These are phyloP conservation scores for Sclerurus mexicanus DNA, from an alignment of 2,113 vertebrate genomes.

Conservation along the genomic window DNA sequence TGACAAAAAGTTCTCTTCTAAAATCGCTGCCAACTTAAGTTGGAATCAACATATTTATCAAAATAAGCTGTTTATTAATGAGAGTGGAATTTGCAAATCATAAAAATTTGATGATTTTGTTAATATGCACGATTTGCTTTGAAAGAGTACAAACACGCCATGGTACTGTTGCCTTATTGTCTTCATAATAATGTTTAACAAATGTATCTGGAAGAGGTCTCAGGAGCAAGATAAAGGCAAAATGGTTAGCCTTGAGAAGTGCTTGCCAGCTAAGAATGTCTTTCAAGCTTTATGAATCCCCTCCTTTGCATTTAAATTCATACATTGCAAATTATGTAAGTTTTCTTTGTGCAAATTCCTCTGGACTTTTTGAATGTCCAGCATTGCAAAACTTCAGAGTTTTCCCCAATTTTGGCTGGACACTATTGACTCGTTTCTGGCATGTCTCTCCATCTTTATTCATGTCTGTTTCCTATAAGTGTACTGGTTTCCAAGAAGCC, in stretches of 20 bases:
- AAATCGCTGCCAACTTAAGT: slow-evolving; percentile 12
- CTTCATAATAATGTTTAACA: slow-evolving; percentile 40
- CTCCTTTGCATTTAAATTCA: slow-evolving; percentile 37
- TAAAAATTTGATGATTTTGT: slow-evolving; percentile 24
- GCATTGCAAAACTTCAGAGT: slow-evolving; percentile 26
- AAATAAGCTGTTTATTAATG: slow-evolving; percentile 40
- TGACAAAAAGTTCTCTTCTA: slow-evolving; percentile 43
- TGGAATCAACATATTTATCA: slow-evolving; percentile 36
- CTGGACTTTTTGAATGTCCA: slow-evolving; percentile 17
- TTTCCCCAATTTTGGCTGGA: not conserved
- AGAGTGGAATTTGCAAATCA: slow-evolving; percentile 35
- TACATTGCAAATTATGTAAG: slow-evolving; percentile 1
- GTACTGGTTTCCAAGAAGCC: not conserved
- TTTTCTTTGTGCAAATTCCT: slow-evolving; percentile 6
- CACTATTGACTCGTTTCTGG: not conserved
- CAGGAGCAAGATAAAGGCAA: slow-evolving; percentile 65
- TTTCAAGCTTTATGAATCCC: slow-evolving; percentile 41
- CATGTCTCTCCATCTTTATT: not conserved
- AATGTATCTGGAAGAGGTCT: slow-evolving; percentile 62
- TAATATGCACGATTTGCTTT: not conserved
- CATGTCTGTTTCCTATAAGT: not conserved
- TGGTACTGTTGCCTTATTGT: not conserved
- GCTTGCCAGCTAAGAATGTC: slow-evolving; percentile 58
- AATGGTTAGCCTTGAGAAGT: slow-evolving; percentile 47
- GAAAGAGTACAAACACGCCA: not conserved